Evolutionary conservation across 2,797 vertebrate species (phyloP), one percentile per base, ranked within the genome.

Genomic region (Glossophaga mutica): DNA sequence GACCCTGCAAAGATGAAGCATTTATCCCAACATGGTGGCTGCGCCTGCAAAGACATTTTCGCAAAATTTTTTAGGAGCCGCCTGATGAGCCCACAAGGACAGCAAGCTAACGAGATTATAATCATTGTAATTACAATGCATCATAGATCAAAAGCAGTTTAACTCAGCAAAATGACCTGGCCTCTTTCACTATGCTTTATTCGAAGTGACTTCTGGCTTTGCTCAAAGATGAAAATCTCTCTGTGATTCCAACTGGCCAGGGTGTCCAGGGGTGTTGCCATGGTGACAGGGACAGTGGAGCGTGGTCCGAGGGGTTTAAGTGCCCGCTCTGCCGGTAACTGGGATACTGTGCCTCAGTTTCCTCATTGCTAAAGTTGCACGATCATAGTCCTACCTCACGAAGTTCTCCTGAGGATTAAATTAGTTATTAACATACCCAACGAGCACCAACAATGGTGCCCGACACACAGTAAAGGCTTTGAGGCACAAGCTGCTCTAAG

Each of bases 91-190:
- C 93, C 93, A 82, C 84, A 94, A 90, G 94, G 92, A 95, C 78
- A 88, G 85, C 34, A 18, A 96, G 85, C 88, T 96, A 97, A 95
- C 24, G n/a, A 96, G 95, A 96, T 95, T 91, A 89, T 96, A 92
- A 97, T 96, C 96, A 94, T 96, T 84, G 84, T 94, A 96, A 96
- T 96, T 94, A 96, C 91, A 90, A 91, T 91, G 96, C 96, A 94
- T 92, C 94, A 90, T 73, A 95, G 92, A 96, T 95, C 91, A 96
- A 91, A 97, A 95, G 92, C 91, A 6, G 79, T 82, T 96, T 96
- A 96, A 90, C 94, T 96, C 96, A 91, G 85, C 74, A 84, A 67
- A 92, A 84, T 85, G 92, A 92, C 96, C 95, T 32, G 92, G 87
- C 48, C 88, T 32, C 46, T 87, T 59, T 71, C 16, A 5, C 81